Percentiles rank a stretch among this genome's conserved stretches.
These are phyloP conservation scores for Diabrotica undecimpunctata DNA, from an alignment of 1,140 invertebrate genomes.

Conservation along the genomic window DNA sequence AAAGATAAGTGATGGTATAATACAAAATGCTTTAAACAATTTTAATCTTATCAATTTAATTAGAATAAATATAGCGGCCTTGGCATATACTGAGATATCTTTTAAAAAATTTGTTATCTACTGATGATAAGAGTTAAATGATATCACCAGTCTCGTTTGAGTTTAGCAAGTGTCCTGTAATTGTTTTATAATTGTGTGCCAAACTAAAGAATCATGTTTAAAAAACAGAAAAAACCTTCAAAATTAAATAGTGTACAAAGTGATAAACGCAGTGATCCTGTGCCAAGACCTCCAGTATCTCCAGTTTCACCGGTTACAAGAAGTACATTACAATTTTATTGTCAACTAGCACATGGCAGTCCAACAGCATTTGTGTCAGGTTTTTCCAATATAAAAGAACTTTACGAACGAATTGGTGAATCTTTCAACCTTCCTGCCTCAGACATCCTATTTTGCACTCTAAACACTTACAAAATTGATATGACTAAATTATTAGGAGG, in stretches of 20 bases:
- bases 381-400: slow-evolving; percentile 90
- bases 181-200: neutral
- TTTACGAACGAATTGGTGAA: slow-evolving; percentile 94
- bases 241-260: neutral
- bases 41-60: too few species aligned
- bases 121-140: neutral
- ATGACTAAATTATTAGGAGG: slow-evolving; percentile 91
- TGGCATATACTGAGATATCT: neutral
- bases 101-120: neutral
- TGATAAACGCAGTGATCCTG: neutral
- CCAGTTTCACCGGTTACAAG: slow-evolving; percentile 43
- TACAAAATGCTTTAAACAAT: too few species aligned
- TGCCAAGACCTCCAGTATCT: slow-evolving; percentile 6
- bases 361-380: slow-evolving; percentile 91
- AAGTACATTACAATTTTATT: slow-evolving; percentile 88
- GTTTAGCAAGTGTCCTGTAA: slow-evolving; percentile 6
- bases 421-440: slow-evolving; percentile 84
- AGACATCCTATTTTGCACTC: slow-evolving; percentile 95
- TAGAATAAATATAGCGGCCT: too few species aligned
- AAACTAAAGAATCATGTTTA: slow-evolving; percentile 20
- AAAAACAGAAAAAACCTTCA: slow-evolving; percentile 24
- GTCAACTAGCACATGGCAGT: slow-evolving; percentile 94
- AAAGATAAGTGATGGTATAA: too few species aligned
- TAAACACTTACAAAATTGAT: slow-evolving; percentile 96
- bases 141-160: neutral